These are phyloP conservation scores for Menura novaehollandiae DNA, from an alignment of 2,113 vertebrate species.

Conservation along the genomic window DNA sequence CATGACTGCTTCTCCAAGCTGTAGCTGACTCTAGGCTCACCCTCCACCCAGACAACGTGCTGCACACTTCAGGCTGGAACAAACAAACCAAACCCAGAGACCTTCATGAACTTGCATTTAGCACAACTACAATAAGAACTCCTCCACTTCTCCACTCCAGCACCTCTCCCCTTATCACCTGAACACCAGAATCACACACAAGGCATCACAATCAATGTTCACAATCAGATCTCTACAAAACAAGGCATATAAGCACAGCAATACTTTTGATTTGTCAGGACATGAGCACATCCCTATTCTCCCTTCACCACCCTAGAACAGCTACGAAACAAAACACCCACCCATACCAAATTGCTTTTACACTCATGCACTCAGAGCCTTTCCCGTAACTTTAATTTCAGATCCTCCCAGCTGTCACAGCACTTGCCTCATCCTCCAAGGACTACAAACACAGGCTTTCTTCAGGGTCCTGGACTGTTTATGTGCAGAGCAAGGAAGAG, in stretches of 20 bases:
- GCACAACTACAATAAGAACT: background rate
- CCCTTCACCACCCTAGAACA: background rate
- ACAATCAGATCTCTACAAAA: background rate
- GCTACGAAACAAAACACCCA: background rate
- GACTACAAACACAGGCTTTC: constrained; percentile 29
- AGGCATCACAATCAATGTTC: background rate
- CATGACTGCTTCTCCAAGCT: background rate
- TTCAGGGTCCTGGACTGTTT: constrained; percentile 27
- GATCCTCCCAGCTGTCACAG: constrained; percentile 22
- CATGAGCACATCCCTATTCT: background rate
- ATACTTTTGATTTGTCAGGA: background rate
- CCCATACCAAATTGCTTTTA: background rate
- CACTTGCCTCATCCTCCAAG: constrained; percentile 19
- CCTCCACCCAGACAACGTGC: background rate
- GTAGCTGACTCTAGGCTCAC: background rate
- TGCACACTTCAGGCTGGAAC: background rate
- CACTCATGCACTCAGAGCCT: background rate
- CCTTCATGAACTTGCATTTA: background rate
- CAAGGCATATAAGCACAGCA: background rate
- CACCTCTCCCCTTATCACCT: background rate
- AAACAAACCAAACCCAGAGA: background rate
- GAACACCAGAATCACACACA: background rate
- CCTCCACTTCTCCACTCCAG: background rate
- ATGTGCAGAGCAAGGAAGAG: background rate
- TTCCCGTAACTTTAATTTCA: constrained; percentile 16